Evolutionary conservation across 2,888 invertebrate genomes (phyloP), one percentile per base, ranked within the genome.

Genomic region (Teleiodes luculella): DNA sequence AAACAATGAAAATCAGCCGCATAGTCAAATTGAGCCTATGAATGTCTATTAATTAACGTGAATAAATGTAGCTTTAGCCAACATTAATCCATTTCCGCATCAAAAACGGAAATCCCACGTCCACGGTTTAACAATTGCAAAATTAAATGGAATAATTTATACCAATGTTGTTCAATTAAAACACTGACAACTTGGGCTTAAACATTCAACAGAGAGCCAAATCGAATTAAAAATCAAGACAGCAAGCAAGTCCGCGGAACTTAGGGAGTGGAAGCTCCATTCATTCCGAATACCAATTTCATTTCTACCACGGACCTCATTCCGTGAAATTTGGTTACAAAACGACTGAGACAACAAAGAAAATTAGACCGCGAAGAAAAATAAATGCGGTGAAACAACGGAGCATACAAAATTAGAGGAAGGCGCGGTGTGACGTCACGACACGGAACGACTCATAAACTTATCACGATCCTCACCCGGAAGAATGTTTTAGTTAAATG

Each of bases 301-400:
- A 83, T 83, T 78, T 80, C 75, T 76, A 76, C 78, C 79, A 74
- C 78, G 82, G 84, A 85, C 83, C 83, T 83, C 85, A 82, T 86
- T 86, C 69, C 76, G 72, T 72, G 70, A 83, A 86, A 87, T 87
- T 87, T 86, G 86, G 84, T 86, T 86, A 84, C 84, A 82, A 83
- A 86, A 85, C 78, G 83, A 76, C 81, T 74, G 81, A 83, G 83
- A 86, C 85, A 85, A 86, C 83, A 85, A 84, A 81, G 83, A 84
- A 83, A 86, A 88, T 86, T 86, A 86, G 85, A 86, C 83, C 84
- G 80, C 80, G 77, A 83, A 86, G 85, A 86, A 86, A 86, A 86
- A 88, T 85, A 86, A 86, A 88, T 83, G 85, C 80, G 80, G 72
- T 61, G 75, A 79, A 83, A 86, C 81, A 82, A 80, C 79, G 75